Percentiles rank a stretch among this genome's conserved stretches.
These are phyloP conservation scores for Agriopis leucophaearia DNA, from an alignment of 2,888 invertebrate species.

Conservation along the genomic window DNA sequence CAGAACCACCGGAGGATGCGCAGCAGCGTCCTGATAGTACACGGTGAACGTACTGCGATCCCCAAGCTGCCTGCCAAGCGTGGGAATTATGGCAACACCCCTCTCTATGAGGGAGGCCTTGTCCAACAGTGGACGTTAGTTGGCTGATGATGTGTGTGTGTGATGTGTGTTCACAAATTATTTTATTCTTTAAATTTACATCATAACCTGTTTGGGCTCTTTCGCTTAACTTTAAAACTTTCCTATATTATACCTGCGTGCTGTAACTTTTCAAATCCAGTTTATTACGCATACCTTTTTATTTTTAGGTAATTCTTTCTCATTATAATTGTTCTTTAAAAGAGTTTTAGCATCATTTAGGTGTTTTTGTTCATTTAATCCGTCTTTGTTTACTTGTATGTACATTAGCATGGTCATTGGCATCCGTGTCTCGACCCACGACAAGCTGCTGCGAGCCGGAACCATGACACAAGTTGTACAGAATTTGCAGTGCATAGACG, in stretches of 20 bases:
- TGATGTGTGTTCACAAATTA: slow-evolving; percentile 28
- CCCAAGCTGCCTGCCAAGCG: too few relatives aligned
- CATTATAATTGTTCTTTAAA: background rate
- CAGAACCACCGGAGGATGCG: too few relatives aligned
- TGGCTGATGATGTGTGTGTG: too few relatives aligned
- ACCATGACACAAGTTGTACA: slow-evolving; percentile 52
- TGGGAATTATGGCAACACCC: too few relatives aligned
- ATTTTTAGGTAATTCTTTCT: background rate
- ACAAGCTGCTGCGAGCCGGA: slow-evolving; percentile 51
- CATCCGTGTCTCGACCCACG: slow-evolving; percentile 26
- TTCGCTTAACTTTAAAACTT: slow-evolving; percentile 37
- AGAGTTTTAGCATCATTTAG: background rate
- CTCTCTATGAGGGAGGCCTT: too few relatives aligned
- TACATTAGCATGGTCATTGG: slow-evolving; percentile 23
- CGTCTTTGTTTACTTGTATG: slow-evolving; percentile 6
- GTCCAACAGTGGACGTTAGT: too few relatives aligned
- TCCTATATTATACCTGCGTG: slow-evolving; percentile 33
- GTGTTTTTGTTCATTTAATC: slow-evolving; percentile 6
- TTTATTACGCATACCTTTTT: slow-evolving; percentile 29
- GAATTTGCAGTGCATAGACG: slow-evolving; percentile 52
- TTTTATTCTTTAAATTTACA: slow-evolving; percentile 34
- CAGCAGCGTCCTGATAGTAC: too few relatives aligned
- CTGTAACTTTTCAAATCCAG: slow-evolving; percentile 40
- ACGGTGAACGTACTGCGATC: too few relatives aligned
- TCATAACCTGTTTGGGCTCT: slow-evolving; percentile 34